Percentiles rank a stretch among this genome's conserved stretches.
phyloP scores from a whole-genome alignment of 2,797 vertebrate genomes.

The Sebastes glaucus region DNA sequence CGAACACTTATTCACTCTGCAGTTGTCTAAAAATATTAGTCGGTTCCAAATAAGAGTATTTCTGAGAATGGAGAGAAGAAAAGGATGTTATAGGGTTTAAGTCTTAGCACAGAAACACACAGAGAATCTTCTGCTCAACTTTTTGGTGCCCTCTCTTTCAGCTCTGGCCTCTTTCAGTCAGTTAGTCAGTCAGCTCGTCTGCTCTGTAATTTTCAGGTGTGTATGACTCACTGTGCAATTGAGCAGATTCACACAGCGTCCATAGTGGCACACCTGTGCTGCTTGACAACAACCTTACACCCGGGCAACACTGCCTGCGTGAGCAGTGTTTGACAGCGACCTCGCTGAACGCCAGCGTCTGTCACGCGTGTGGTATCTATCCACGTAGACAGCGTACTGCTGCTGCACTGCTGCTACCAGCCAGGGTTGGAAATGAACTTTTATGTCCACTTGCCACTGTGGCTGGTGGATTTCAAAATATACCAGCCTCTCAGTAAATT shows the following conservation, averaged over 20 bases:
- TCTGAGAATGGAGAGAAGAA: constrained; percentile 12
- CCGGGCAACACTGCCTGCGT: background rate
- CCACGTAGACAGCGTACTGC: no score
- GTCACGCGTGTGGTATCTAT: no score
- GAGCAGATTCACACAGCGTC: constrained; percentile 26
- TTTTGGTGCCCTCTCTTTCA: background rate
- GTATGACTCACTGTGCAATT: constrained; percentile 54
- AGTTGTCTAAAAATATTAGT: constrained; percentile 25
- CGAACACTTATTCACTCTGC: background rate
- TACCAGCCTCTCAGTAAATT: no score
- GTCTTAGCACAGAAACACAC: background rate
- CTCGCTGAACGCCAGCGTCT: no score
- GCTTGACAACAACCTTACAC: constrained; percentile 17
- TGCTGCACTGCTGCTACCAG: no score
- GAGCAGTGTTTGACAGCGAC: no score
- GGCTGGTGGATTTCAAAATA: no score
- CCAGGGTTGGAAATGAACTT: no score
- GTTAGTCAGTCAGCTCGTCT: constrained; percentile 29
- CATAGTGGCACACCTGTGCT: constrained; percentile 42
- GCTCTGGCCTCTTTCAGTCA: background rate
- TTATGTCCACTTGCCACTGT: no score
- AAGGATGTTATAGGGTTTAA: background rate
- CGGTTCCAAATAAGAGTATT: background rate
- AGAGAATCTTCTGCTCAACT: background rate
- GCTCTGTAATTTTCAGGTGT: constrained; percentile 57